phyloP scores from a whole-genome alignment of 1,140 invertebrate species.

The Saccostrea echinata region DNA sequence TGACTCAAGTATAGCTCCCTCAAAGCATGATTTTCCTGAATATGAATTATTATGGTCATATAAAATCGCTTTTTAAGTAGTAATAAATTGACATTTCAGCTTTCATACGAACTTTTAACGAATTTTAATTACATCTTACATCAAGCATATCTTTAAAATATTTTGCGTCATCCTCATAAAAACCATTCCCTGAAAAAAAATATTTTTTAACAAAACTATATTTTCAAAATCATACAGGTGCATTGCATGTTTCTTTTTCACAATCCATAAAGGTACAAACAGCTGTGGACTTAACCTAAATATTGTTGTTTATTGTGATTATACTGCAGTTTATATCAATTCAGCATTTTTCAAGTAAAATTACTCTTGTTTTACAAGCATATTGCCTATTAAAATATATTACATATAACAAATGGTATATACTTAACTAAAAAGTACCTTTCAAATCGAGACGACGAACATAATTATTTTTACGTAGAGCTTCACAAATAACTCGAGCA shows the following conservation, averaged over 20 bases:
- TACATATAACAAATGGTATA: too few relatives aligned
- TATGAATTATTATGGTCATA: background rate
- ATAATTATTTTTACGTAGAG: slow-evolving; percentile 67
- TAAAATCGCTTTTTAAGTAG: background rate
- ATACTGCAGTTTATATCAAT: too few relatives aligned
- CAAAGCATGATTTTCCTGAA: slow-evolving; percentile 65
- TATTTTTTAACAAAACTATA: background rate
- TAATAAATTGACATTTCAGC: background rate
- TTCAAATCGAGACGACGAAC: slow-evolving; percentile 70
- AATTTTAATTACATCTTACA: slow-evolving; percentile 40
- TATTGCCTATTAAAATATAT: too few relatives aligned
- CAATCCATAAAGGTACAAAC: too few relatives aligned
- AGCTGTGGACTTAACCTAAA: too few relatives aligned
- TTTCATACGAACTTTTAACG: background rate
- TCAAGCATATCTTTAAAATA: slow-evolving; percentile 64
- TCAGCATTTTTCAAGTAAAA: too few relatives aligned
- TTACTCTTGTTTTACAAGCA: too few relatives aligned
- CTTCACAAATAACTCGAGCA: slow-evolving; percentile 63
- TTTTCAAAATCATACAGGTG: too few relatives aligned
- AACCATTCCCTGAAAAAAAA: slow-evolving; percentile 62
- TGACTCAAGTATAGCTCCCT: slow-evolving; percentile 63
- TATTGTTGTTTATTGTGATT: too few relatives aligned
- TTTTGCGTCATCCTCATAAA: slow-evolving; percentile 61
- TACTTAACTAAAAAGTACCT: too few relatives aligned
- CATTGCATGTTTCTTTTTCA: too few relatives aligned